phyloP scores from a whole-genome alignment of 1,140 invertebrate species.

The Samia ricini region DNA sequence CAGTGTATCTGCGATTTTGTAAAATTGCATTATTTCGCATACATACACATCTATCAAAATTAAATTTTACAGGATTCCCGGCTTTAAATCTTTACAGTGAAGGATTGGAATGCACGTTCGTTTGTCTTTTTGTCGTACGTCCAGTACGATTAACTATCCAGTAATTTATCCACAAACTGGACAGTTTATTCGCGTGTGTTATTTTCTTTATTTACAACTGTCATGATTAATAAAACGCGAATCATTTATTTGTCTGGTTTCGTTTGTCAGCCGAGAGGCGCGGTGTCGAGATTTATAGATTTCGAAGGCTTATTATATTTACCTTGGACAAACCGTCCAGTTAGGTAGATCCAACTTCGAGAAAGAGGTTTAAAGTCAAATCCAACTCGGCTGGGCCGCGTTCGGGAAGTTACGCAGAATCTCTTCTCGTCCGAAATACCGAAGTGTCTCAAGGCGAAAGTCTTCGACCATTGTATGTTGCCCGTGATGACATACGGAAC shows the following conservation, averaged over 20 bases:
- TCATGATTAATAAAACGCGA: slow-evolving; percentile 6
- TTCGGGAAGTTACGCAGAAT: too few relatives aligned
- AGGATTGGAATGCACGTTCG: slow-evolving; percentile 25
- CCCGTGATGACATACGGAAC: too few relatives aligned
- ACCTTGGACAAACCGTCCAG: too few relatives aligned
- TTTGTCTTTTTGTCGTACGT: slow-evolving; percentile 15
- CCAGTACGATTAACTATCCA: slow-evolving; percentile 9
- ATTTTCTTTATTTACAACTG: slow-evolving; percentile 20
- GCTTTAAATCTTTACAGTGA: slow-evolving; percentile 23
- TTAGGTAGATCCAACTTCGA: too few relatives aligned
- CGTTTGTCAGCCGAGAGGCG: neutral
- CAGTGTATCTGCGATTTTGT: slow-evolving; percentile 7
- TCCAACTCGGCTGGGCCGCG: too few relatives aligned
- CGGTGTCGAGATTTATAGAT: neutral
- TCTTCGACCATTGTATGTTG: too few relatives aligned
- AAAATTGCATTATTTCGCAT: slow-evolving; percentile 19
- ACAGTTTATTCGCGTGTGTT: slow-evolving; percentile 15
- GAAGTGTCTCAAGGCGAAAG: too few relatives aligned
- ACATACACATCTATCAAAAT: slow-evolving; percentile 33
- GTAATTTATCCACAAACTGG: slow-evolving; percentile 9
- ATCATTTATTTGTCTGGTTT: slow-evolving; percentile 1
- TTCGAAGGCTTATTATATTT: too few relatives aligned
- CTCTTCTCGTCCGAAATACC: too few relatives aligned
- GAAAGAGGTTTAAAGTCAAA: too few relatives aligned
- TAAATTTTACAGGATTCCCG: slow-evolving; percentile 36